Conservation (phyloP, 2,797 vertebrate genomes). For the Helicolenus hilgendorfi region DNA sequence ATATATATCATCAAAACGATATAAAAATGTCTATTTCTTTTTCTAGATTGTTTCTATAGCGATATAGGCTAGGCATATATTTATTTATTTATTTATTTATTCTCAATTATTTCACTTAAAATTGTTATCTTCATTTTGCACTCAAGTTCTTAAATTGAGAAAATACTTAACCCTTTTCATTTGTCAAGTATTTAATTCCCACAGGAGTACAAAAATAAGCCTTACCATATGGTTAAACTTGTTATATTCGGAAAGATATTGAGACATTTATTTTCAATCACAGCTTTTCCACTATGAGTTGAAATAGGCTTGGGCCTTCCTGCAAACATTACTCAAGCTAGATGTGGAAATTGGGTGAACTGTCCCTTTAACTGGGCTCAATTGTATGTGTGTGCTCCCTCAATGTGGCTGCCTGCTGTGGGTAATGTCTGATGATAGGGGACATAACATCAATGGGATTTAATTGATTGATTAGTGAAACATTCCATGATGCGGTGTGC, state of each 20-base stretch:
- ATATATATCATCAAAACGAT: too few species aligned
- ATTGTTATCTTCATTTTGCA: neutral
- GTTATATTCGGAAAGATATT: too few species aligned
- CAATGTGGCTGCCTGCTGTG: constrained; percentile 12
- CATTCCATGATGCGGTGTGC: constrained; percentile 76
- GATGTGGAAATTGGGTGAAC: neutral
- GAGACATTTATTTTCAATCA: neutral
- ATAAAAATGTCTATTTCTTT: too few species aligned
- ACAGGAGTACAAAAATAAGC: too few species aligned
- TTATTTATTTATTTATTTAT: too few species aligned
- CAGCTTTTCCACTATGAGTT: neutral
- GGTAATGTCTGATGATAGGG: constrained; percentile 49
- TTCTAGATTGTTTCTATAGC: too few species aligned
- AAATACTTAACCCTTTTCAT: too few species aligned
- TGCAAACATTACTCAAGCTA: neutral
- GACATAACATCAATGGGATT: constrained; percentile 69
- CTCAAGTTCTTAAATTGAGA: too few species aligned
- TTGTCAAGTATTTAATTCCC: too few species aligned
- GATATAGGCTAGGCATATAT: too few species aligned
- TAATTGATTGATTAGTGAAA: constrained; percentile 76
- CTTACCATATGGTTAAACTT: too few species aligned
- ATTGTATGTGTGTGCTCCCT: neutral
- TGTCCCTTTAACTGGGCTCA: constrained; percentile 12
- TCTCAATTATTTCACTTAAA: too few species aligned
- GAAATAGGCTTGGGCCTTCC: neutral